Evolutionary conservation across 2,113 vertebrate genomes (phyloP).

Genomic region (Phyllostomus discolor): DNA sequence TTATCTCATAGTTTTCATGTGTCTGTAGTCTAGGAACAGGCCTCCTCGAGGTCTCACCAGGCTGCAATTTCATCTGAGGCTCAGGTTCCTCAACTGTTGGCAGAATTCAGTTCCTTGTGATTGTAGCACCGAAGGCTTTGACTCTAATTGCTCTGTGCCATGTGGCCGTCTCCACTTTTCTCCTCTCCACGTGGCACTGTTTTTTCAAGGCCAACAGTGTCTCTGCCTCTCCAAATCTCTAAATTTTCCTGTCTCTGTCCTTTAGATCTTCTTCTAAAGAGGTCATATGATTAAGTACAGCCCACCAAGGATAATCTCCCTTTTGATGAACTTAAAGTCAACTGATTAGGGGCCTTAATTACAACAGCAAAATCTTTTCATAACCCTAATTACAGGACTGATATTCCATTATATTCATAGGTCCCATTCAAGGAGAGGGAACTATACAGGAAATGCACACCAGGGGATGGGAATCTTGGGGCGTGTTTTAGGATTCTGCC

Average conservation of each 20-base stretch:
- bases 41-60: not conserved
- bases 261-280: not conserved
- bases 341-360: no score
- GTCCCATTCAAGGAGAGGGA: not conserved
- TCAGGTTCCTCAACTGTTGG: not conserved
- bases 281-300: not conserved
- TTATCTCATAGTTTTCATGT: not conserved
- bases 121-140: not conserved
- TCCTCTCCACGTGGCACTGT: not conserved
- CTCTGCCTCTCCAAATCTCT: not conserved
- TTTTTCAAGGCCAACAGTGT: not conserved
- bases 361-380: no score
- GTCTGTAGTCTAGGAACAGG: not conserved
- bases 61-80: not conserved
- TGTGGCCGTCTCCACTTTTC: not conserved
- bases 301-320: not conserved
- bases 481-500: not conserved
- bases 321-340: not conserved
- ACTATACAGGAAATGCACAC: not conserved
- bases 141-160: not conserved
- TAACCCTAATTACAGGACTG: not conserved
- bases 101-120: not conserved
- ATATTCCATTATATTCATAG: not conserved
- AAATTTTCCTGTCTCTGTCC: not conserved
- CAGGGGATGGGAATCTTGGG: not conserved